Percentiles rank a stretch among this genome's conserved stretches.
Conservation (phyloP, 2,797 vertebrate genomes). For the Botia almorhae region DNA sequence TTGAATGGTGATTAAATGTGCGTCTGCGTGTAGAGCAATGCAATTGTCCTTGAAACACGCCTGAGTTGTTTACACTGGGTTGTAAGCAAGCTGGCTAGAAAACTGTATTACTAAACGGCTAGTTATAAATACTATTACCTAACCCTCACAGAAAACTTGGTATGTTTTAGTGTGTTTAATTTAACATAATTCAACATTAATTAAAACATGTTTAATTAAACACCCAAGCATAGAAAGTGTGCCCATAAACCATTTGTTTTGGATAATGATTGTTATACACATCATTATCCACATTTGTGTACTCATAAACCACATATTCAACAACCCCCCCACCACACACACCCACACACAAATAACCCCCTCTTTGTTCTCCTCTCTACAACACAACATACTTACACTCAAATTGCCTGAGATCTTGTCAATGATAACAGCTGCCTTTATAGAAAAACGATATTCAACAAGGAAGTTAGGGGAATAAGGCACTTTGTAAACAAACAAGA, state of each 20-base stretch:
- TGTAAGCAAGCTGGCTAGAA: conserved; percentile 10
- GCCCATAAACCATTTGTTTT: too few species aligned
- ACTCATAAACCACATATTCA: too few species aligned
- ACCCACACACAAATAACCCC: neutral
- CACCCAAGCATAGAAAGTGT: too few species aligned
- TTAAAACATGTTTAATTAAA: too few species aligned
- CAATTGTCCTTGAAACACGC: conserved; percentile 27
- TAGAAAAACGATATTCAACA: conserved; percentile 45
- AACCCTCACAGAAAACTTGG: too few species aligned
- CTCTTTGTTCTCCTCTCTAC: neutral
- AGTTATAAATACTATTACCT: too few species aligned
- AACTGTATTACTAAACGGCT: neutral
- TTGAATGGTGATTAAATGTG: neutral
- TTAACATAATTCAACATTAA: too few species aligned
- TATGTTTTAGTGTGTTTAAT: too few species aligned
- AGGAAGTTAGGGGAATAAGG: neutral
- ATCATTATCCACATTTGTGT: too few species aligned
- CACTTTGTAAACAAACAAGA: neutral
- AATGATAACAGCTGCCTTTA: conserved; percentile 74
- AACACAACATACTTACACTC: conserved; percentile 66
- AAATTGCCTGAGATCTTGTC: conserved; percentile 70
- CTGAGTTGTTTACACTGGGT: neutral
- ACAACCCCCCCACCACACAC: too few species aligned
- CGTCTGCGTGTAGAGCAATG: neutral
- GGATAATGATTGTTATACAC: too few species aligned